Conservation (phyloP, 53 echinoderm and acorn worm genomes). For the Astropecten irregularis region DNA sequence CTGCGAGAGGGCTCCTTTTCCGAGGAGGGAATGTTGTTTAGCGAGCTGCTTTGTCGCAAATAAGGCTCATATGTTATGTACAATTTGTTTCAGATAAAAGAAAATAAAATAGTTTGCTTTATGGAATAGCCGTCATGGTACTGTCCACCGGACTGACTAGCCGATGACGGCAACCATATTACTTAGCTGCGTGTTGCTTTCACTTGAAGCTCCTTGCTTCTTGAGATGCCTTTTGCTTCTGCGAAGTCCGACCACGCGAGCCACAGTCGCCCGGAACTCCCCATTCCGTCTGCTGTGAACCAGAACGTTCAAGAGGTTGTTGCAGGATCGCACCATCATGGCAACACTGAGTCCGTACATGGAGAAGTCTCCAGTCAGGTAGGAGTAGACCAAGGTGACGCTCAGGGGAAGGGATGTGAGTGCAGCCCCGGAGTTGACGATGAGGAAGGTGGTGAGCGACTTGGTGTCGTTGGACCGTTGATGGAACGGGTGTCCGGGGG, state of each 20-base stretch:
- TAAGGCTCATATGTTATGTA: no score
- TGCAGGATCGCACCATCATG: conserved; percentile 13
- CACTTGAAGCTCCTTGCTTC: not conserved
- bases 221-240: not conserved
- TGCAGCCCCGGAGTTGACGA: conserved; percentile 18
- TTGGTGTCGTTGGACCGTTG: not conserved
- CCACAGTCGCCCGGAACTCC: not conserved
- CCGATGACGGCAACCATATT: not conserved
- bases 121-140: no score
- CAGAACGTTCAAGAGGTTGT: conserved; percentile 28
- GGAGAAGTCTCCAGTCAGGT: conserved; percentile 16
- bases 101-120: no score
- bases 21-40: no score
- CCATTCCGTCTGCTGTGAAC: conserved; percentile 13
- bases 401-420: not conserved
- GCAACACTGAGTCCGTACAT: conserved; percentile 22
- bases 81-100: no score
- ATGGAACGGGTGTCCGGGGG: not conserved
- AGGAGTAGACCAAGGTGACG: not conserved
- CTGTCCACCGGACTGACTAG: no score
- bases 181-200: not conserved
- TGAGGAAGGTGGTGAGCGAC: conserved; percentile 25
- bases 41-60: no score
- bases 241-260: not conserved
- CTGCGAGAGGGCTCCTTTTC: not conserved